These are phyloP conservation scores for Linepithema humile DNA, from an alignment of 1,140 invertebrate genomes.

Conservation along the genomic window DNA sequence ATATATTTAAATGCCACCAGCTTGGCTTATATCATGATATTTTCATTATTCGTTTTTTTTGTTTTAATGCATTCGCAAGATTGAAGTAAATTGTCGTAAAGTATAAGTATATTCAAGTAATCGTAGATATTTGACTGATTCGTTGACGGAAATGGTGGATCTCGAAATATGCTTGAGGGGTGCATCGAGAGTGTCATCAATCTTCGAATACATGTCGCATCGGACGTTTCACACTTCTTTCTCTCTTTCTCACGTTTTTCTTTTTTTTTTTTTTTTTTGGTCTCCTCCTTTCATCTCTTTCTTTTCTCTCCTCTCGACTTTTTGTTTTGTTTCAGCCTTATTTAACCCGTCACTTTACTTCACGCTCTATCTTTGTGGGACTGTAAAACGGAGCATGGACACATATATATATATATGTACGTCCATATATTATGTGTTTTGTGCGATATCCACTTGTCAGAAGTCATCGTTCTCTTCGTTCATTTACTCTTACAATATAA, in stretches of 20 bases:
- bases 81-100: conserved; percentile 84
- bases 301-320: not conserved
- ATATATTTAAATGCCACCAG: conserved; percentile 74
- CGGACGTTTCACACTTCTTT: conserved; percentile 24
- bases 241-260: conserved; percentile 9
- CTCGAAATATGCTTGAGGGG: conserved; percentile 81
- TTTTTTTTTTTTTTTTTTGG: not conserved
- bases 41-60: conserved; percentile 81
- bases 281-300: not conserved
- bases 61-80: conserved; percentile 83
- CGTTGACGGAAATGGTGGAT: conserved; percentile 79
- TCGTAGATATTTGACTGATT: conserved; percentile 80
- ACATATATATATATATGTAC: conserved; percentile 71
- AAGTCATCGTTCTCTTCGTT: conserved; percentile 39
- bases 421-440: conserved; percentile 60
- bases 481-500: conserved; percentile 55
- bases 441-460: conserved; percentile 40
- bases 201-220: conserved; percentile 52
- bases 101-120: conserved; percentile 84
- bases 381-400: conserved; percentile 63
- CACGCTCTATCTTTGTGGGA: conserved; percentile 40
- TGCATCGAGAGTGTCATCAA: conserved; percentile 65
- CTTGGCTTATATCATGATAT: conserved; percentile 82
- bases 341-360: not conserved
- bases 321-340: not conserved